phyloP scores from a whole-genome alignment of 2,888 invertebrate genomes.

The Argyresthia albistria region DNA sequence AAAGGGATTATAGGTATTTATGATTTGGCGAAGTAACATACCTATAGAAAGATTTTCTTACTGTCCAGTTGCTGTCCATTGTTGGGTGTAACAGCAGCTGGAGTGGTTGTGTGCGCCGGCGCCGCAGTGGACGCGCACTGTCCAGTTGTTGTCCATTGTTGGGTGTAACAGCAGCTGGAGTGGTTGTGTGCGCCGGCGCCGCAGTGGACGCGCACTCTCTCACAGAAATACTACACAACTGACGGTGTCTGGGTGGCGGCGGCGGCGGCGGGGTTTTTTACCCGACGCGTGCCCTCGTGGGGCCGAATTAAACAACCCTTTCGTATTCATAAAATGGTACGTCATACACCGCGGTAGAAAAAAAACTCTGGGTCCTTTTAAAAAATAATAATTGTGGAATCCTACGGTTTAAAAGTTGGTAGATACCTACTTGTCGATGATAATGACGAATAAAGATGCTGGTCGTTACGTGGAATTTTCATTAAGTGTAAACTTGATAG shows the following conservation, averaged over 20 bases:
- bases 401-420: too few relatives aligned
- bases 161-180: neutral
- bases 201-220: slow-evolving; percentile 30
- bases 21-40: neutral
- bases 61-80: too few relatives aligned
- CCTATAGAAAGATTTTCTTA: neutral
- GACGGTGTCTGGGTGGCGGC: slow-evolving; percentile 15
- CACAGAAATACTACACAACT: slow-evolving; percentile 46
- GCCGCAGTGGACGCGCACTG: slow-evolving; percentile 34
- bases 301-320: slow-evolving; percentile 48
- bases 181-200: slow-evolving; percentile 31
- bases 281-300: slow-evolving; percentile 13
- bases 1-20: neutral
- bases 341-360: slow-evolving; percentile 17
- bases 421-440: too few relatives aligned
- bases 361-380: neutral
- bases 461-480: too few relatives aligned
- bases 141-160: too few relatives aligned
- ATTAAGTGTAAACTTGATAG: too few relatives aligned
- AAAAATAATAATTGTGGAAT: too few relatives aligned
- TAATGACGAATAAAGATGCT: neutral
- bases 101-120: slow-evolving; percentile 26
- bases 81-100: neutral
- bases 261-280: slow-evolving; percentile 31
- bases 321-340: slow-evolving; percentile 53